Conservation (phyloP, 2,113 vertebrate genomes). For the Chiloscyllium plagiosum region DNA sequence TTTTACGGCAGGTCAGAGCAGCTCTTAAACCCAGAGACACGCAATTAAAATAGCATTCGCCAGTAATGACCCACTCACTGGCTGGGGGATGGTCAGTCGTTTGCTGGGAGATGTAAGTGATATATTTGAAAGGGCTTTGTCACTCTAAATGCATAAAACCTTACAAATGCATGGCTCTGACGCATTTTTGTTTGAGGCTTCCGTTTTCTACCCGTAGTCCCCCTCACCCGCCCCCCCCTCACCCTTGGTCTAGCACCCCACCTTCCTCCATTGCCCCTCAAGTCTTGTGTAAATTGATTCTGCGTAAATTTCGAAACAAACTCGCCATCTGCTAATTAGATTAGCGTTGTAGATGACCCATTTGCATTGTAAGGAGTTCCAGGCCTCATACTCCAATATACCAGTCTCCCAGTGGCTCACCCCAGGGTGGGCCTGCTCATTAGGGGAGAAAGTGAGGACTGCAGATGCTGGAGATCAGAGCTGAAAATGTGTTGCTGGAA, state of each 20-base stretch:
- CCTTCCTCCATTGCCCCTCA: too few species aligned
- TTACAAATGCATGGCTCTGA: neutral
- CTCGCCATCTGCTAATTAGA: neutral
- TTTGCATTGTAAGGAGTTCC: neutral
- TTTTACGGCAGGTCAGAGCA: slow-evolving; percentile 58
- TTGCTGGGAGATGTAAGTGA: slow-evolving; percentile 37
- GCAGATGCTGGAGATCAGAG: too few species aligned
- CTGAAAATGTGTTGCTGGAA: too few species aligned
- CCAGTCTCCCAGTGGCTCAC: neutral
- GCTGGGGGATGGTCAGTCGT: slow-evolving; percentile 48
- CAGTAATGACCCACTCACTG: slow-evolving; percentile 49
- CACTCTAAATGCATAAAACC: neutral
- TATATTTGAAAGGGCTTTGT: neutral
- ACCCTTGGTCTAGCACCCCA: too few species aligned
- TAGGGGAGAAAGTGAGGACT: too few species aligned
- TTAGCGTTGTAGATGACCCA: neutral
- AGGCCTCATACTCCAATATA: neutral
- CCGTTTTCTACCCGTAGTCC: neutral
- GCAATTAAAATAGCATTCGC: slow-evolving; percentile 55
- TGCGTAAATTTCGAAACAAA: neutral
- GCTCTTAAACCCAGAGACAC: slow-evolving; percentile 52
- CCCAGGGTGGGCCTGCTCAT: neutral
- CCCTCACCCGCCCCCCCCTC: too few species aligned
- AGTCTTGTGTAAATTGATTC: neutral
- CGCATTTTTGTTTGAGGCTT: neutral